phyloP scores from a whole-genome alignment of 2,888 invertebrate genomes.

The Drosophila mercatorum region DNA sequence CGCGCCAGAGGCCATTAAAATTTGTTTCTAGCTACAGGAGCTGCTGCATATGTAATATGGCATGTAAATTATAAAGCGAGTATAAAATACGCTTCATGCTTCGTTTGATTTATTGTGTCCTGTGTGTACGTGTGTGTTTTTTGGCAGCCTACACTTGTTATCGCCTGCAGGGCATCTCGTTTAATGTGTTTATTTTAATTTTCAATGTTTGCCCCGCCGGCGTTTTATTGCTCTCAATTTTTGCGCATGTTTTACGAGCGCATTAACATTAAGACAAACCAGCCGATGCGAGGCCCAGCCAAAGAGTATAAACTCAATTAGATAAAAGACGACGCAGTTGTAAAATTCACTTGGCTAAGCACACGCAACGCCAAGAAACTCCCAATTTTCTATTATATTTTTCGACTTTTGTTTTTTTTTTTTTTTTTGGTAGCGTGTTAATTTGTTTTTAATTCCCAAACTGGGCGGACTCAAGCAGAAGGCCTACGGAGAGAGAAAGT shows the following conservation, averaged over 20 bases:
- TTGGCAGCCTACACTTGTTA: constrained; percentile 64
- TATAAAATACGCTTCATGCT: constrained; percentile 63
- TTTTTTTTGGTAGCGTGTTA: constrained; percentile 69
- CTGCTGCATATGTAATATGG: constrained; percentile 49
- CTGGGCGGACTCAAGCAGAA: constrained; percentile 42
- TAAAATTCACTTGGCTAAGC: constrained; percentile 74
- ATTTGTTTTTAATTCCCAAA: constrained; percentile 74
- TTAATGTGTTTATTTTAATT: constrained; percentile 78
- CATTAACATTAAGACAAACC: constrained; percentile 75
- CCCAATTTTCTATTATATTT: constrained; percentile 2
- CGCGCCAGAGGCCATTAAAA: constrained; percentile 42
- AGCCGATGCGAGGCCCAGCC: constrained; percentile 32
- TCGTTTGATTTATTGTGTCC: constrained; percentile 69
- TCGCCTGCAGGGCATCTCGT: constrained; percentile 41
- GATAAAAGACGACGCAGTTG: constrained; percentile 52
- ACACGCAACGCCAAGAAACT: constrained; percentile 47
- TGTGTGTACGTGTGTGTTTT: constrained; percentile 37
- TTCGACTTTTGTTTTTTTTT: constrained; percentile 5
- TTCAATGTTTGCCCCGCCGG: constrained; percentile 62
- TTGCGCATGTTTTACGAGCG: constrained; percentile 76
- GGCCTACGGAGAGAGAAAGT: constrained; percentile 49
- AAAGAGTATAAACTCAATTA: constrained; percentile 71
- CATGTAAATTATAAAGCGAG: constrained; percentile 52
- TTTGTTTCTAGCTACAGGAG: constrained; percentile 40
- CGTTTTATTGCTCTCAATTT: constrained; percentile 73